Conservation (phyloP, 2,113 vertebrate genomes). For the Mirza zaza region DNA sequence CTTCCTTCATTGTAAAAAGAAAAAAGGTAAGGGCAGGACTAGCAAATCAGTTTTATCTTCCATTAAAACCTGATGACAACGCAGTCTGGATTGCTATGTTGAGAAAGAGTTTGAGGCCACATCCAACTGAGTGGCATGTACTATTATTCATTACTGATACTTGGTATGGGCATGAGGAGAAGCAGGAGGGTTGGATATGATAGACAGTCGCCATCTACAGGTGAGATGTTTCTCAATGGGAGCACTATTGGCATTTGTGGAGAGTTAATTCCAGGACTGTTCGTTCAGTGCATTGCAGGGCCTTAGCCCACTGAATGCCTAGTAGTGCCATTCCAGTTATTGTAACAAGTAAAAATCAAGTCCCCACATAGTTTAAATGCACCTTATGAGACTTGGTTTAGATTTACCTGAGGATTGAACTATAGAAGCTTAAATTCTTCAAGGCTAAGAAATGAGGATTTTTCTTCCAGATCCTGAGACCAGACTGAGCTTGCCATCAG, state of each 20-base stretch:
- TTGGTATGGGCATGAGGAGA: neutral
- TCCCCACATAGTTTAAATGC: neutral
- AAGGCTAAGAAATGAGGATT: neutral
- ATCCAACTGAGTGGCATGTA: neutral
- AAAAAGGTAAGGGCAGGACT: neutral
- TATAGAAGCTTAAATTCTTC: neutral
- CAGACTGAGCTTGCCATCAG: neutral
- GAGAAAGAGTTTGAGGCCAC: neutral
- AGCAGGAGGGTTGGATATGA: neutral
- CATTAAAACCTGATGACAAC: neutral
- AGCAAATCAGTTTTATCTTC: neutral
- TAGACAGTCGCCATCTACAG: neutral
- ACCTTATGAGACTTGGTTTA: neutral
- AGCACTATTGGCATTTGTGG: neutral
- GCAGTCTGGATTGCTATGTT: neutral
- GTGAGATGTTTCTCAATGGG: neutral
- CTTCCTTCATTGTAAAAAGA: neutral
- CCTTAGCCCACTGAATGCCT: neutral
- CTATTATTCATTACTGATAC: neutral
- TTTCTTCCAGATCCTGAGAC: neutral
- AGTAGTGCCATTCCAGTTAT: neutral
- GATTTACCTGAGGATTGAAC: neutral
- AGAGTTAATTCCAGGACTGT: neutral
- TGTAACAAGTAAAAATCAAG: neutral
- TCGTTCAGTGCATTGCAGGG: neutral